Conservation (phyloP, 1,140 invertebrate species). For the Lucilia cuprina region DNA sequence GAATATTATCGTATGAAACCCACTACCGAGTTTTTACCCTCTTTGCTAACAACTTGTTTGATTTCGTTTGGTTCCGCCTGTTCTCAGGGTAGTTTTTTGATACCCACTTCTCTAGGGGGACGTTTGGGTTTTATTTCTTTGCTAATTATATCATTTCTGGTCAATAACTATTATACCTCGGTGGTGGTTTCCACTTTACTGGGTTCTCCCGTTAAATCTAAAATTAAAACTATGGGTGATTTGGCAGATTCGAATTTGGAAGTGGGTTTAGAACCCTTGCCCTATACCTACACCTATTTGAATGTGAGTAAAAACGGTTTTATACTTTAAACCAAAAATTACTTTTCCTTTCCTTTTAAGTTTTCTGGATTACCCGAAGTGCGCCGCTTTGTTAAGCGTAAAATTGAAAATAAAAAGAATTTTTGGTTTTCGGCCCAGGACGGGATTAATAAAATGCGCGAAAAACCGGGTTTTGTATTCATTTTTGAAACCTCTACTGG, state of each 20-base stretch:
- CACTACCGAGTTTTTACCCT: conserved; percentile 41
- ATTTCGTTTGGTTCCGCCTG: conserved; percentile 54
- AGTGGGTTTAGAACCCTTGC: conserved; percentile 47
- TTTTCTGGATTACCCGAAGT: conserved; percentile 48
- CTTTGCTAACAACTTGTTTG: conserved; percentile 52
- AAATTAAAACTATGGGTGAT: conserved; percentile 52
- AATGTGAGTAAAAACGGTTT: conserved; percentile 33
- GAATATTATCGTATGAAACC: conserved; percentile 37
- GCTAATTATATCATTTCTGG: conserved; percentile 50
- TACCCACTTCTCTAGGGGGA: conserved; percentile 52
- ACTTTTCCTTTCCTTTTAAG: not conserved
- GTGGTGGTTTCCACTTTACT: conserved; percentile 54
- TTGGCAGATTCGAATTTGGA: conserved; percentile 56
- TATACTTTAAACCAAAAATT: no score
- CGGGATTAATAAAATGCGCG: conserved; percentile 46
- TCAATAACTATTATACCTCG: conserved; percentile 61
- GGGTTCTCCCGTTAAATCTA: conserved; percentile 49
- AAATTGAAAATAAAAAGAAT: conserved; percentile 45
- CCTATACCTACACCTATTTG: conserved; percentile 48
- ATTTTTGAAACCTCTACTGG: conserved; percentile 49
- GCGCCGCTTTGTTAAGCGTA: conserved; percentile 46
- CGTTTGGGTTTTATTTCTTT: conserved; percentile 53
- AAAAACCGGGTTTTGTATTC: conserved; percentile 51
- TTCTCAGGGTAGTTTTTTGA: conserved; percentile 52
- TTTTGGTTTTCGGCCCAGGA: conserved; percentile 49